phyloP scores from a whole-genome alignment of 2,888 invertebrate species.

The Sarcophaga rosellei region DNA sequence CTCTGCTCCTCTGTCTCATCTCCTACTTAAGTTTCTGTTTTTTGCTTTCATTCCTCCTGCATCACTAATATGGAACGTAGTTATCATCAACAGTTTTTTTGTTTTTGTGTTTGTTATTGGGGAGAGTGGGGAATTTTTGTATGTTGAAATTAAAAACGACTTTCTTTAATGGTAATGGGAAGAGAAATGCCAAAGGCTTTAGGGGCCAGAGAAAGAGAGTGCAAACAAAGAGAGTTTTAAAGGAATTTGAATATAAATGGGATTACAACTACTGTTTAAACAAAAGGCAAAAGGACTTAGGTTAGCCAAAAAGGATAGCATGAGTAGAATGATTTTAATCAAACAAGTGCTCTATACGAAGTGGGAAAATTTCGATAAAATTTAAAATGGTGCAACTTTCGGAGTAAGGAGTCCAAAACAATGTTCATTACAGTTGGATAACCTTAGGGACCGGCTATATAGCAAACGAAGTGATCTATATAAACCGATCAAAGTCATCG shows the following conservation, averaged over 20 bases:
- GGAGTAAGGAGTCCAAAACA: no score
- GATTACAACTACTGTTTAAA: neutral
- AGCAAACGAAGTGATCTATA: no score
- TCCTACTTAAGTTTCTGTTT: neutral
- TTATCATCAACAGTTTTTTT: slow-evolving; percentile 25
- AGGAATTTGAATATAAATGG: neutral
- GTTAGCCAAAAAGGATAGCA: no score
- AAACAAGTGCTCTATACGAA: no score
- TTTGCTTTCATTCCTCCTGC: neutral
- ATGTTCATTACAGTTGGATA: no score
- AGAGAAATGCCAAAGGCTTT: slow-evolving; percentile 31
- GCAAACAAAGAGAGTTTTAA: neutral
- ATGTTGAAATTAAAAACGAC: slow-evolving; percentile 18
- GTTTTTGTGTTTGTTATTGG: neutral
- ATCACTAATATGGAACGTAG: neutral
- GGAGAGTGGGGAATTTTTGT: neutral
- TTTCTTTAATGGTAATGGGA: slow-evolving; percentile 22
- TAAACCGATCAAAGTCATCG: no score
- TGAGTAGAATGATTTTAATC: no score
- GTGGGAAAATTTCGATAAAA: no score
- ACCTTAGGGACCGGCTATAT: no score
- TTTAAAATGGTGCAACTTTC: no score
- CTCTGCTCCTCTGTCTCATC: neutral
- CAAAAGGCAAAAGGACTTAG: neutral
- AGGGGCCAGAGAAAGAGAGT: neutral